Base-by-base conservation (phyloP, 2,797 vertebrate genomes). In the Pipistrellus pygmaeus region DNA sequence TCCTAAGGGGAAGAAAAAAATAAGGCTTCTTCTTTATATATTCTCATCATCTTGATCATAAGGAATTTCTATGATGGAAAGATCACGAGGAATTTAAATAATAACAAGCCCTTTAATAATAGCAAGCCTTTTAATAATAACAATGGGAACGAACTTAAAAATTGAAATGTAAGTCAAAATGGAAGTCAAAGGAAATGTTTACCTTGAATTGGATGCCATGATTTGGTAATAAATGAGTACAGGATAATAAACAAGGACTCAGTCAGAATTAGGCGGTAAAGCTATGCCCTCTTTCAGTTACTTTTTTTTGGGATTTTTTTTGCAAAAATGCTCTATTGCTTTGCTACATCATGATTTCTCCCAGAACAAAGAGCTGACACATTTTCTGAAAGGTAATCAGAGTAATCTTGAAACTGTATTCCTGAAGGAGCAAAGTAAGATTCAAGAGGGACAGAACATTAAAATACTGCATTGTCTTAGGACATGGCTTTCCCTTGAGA, bases 331-430 rank as follows among this genome's bases (percentile, higher is more conserved):
- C 11, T 73, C 14, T 86, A 5, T n/a, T 91, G 27, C 12, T 51
- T 76, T 96, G 80, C 9, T 10, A 23, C 4, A 35, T 41, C 46
- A 27, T 41, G 25, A 51, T 69, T 64, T 91, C 53, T 88, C 21
- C n/a, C 44, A 51, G 32, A 86, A 92, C n/a, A 64, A 92, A 95
- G 81, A 76, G 8, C 7, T 68, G 17, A 89, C 32, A 25, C 12
- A 53, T 83, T 93, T 91, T 55, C 21, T 91, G 7, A 95, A 83
- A 73, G n/a, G 23, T 77, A 78, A 85, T 88, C 60, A 84, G 30
- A 48, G 13, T 89, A 73, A 89, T 84, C 51, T 76, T 85, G 62
- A 91, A 93, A 91, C 64, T 11, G 5, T 46, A 64, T 30, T 94
- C 30, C 21, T 83, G 46, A 85, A 88, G 35, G 68, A 85, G 13